Evolutionary conservation across 2,113 vertebrate genomes (phyloP).

Genomic region (Notothenia coriiceps): DNA sequence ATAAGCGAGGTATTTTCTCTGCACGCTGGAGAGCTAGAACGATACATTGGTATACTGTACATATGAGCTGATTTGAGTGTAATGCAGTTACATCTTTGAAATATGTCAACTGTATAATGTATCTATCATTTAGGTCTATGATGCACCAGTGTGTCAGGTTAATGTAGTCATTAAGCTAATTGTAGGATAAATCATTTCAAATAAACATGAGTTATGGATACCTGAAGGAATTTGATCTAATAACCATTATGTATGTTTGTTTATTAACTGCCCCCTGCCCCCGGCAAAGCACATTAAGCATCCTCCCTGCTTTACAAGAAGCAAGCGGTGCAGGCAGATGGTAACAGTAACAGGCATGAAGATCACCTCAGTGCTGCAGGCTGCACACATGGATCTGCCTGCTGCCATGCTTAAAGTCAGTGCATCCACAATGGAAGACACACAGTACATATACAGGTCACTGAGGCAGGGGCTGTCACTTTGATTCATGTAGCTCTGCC

Average conservation of each 20-base stretch:
- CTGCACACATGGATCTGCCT: slow-evolving; percentile 42
- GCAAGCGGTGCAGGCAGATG: slow-evolving; percentile 55
- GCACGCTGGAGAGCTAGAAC: not conserved
- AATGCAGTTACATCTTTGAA: not conserved
- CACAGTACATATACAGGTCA: slow-evolving; percentile 56
- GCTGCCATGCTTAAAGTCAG: slow-evolving; percentile 41
- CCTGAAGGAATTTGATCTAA: too few relatives aligned
- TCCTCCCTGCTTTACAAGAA: not conserved
- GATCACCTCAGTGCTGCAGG: slow-evolving; percentile 26
- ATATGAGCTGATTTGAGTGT: not conserved
- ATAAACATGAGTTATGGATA: too few relatives aligned
- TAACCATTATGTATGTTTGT: too few relatives aligned
- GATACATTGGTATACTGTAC: too few relatives aligned
- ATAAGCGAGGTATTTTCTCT: too few relatives aligned
- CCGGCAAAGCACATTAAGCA: too few relatives aligned
- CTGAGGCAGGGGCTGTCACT: slow-evolving; percentile 57
- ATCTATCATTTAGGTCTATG: too few relatives aligned
- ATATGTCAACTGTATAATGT: too few relatives aligned
- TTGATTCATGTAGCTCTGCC: slow-evolving; percentile 41
- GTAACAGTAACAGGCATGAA: slow-evolving; percentile 41
- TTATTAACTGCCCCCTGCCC: too few relatives aligned
- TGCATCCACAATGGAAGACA: slow-evolving; percentile 14
- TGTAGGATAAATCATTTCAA: too few relatives aligned
- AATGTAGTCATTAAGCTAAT: too few relatives aligned
- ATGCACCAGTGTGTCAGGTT: too few relatives aligned